phyloP scores from a whole-genome alignment of 2,113 vertebrate species.

The Semnornis frantzii region DNA sequence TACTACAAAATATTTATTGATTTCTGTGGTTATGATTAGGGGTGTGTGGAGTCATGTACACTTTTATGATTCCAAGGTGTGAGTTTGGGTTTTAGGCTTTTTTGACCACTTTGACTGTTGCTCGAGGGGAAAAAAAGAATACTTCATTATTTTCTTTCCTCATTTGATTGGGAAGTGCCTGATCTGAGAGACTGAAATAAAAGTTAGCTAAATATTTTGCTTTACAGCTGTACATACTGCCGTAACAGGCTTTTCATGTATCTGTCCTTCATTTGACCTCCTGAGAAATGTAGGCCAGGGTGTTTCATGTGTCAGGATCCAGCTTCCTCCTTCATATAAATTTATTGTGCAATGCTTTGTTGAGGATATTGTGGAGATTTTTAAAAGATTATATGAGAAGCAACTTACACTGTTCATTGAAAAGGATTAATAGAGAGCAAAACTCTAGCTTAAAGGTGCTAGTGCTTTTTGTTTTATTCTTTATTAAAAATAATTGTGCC shows the following conservation, averaged over 20 bases:
- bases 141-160: background rate
- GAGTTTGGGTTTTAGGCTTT: background rate
- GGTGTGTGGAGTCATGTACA: background rate
- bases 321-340: background rate
- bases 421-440: background rate
- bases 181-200: background rate
- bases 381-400: background rate
- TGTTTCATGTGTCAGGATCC: background rate
- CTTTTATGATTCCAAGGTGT: background rate
- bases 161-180: background rate
- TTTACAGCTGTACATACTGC: background rate
- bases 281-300: background rate
- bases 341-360: background rate
- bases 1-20: background rate
- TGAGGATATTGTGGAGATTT: background rate
- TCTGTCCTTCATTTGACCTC: constrained; percentile 39
- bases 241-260: background rate
- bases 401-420: background rate
- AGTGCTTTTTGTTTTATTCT: background rate
- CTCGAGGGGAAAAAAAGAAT: background rate
- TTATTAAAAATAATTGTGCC: constrained; percentile 36
- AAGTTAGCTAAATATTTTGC: background rate
- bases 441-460: background rate
- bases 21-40: background rate
- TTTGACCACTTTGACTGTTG: background rate